Conservation (phyloP, 1,140 invertebrate species). For the Chionoecetes opilio region DNA sequence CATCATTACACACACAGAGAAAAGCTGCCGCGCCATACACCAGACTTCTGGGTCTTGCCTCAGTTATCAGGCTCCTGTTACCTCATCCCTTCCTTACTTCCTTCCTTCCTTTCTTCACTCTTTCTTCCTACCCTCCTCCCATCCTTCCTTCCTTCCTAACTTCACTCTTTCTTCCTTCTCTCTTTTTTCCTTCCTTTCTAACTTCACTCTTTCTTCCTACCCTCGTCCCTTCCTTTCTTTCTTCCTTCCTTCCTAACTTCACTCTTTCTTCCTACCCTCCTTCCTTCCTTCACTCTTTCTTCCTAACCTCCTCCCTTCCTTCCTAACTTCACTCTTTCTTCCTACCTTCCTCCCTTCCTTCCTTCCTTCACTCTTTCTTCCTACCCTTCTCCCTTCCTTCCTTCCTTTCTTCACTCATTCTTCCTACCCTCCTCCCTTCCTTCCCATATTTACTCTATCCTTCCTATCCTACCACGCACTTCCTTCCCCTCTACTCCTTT, state of each 20-base stretch:
- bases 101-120: neutral
- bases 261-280: neutral
- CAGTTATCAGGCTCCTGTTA: constrained; percentile 19
- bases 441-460: too few species aligned
- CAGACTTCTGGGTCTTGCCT: neutral
- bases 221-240: neutral
- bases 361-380: too few species aligned
- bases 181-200: neutral
- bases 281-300: neutral
- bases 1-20: neutral
- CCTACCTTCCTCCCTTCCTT: too few species aligned
- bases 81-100: neutral
- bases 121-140: too few species aligned
- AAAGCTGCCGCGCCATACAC: neutral
- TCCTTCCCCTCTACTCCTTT: too few species aligned
- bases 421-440: too few species aligned
- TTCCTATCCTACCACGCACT: too few species aligned
- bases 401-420: too few species aligned
- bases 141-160: neutral
- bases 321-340: neutral
- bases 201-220: neutral
- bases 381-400: too few species aligned
- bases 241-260: neutral
- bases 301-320: neutral
- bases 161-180: neutral